Base-by-base conservation (phyloP, 2,113 vertebrate genomes). In the Microtus ochrogaster region DNA sequence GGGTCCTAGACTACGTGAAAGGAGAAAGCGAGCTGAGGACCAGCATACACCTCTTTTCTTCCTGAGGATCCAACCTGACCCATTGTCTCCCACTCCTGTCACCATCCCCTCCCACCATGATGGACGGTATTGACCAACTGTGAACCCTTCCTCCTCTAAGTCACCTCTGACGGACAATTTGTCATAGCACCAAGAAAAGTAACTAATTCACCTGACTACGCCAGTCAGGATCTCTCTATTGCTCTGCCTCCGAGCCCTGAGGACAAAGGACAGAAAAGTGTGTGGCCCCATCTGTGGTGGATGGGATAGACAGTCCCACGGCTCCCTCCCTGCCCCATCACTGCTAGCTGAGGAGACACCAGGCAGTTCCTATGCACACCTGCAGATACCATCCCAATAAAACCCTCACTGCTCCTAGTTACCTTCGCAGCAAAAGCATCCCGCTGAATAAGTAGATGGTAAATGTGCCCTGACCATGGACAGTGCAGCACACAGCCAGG, bases 261-360 rank as follows among this genome's bases (percentile, higher is more conserved):
- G 26, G 24, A 22, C 68, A 14, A 30, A 39, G 26, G 6, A 61
- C n/a, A 58, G 85, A 22, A 58, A 36, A 44, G 2, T 44, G 10
- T 63, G 17, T 12, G 58, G 47, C 87, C 33, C 61, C 41, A 19
- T 55, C 68, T 36, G n/a, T 2, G 19, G 22, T 16, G 0, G 17
- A 78, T 61, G 47, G 47, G 11, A 12, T 70, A 49, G 47, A 22
- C 39, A 22, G 52, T 49, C 65, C 26, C 4, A 36, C 6, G 47
- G 47, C n/a, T 30, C 49, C 79, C 28, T 36, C 52, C 63, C 52
- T 3, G 52, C 73, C 41, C 21, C 33, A 33, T 55, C 41, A 24
- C 61, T 13, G 26, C 21, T 14, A 21, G 24, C 11, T 5, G 28
- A 65, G 21, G 63, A 5, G 0, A 16, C 7, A 9, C 12, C 28